Percentiles rank a stretch among this genome's conserved stretches.
These are phyloP conservation scores for Podargus strigoides DNA, from an alignment of 2,797 vertebrate species.

Conservation along the genomic window DNA sequence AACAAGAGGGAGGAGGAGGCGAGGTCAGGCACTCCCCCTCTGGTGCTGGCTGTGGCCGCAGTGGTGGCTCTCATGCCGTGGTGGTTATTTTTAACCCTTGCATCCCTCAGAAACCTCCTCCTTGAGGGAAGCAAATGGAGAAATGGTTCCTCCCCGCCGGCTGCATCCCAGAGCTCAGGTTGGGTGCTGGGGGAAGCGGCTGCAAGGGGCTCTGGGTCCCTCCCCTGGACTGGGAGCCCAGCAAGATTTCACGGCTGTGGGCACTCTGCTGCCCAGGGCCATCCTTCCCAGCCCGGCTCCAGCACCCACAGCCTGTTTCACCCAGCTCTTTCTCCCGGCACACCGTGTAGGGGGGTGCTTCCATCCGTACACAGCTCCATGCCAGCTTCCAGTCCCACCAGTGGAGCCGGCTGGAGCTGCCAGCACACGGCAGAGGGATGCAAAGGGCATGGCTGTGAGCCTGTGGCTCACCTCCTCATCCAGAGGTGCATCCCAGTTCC, in stretches of 20 bases:
- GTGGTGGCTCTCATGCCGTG: neutral
- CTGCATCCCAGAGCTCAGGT: fast-evolving
- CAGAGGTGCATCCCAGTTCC: neutral
- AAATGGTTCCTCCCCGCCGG: neutral
- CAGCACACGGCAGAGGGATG: too few relatives aligned
- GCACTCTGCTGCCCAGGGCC: too few relatives aligned
- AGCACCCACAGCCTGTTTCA: too few relatives aligned
- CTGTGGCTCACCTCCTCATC: neutral
- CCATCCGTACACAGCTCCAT: too few relatives aligned
- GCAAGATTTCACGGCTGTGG: too few relatives aligned
- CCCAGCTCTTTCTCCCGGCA: too few relatives aligned
- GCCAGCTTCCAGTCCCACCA: neutral
- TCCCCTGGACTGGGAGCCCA: too few relatives aligned
- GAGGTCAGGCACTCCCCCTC: too few relatives aligned
- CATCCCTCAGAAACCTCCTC: neutral
- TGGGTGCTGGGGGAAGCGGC: fast-evolving
- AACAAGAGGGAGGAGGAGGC: neutral
- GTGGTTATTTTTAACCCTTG: neutral
- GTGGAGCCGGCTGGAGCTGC: neutral
- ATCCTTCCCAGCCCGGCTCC: too few relatives aligned
- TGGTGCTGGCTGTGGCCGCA: neutral
- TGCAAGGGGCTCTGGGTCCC: too few relatives aligned
- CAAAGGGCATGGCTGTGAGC: too few relatives aligned
- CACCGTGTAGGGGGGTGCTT: too few relatives aligned
- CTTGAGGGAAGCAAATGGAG: neutral